These are phyloP conservation scores for Melanogrammus aeglefinus DNA, from an alignment of 2,797 vertebrate species.

Conservation along the genomic window DNA sequence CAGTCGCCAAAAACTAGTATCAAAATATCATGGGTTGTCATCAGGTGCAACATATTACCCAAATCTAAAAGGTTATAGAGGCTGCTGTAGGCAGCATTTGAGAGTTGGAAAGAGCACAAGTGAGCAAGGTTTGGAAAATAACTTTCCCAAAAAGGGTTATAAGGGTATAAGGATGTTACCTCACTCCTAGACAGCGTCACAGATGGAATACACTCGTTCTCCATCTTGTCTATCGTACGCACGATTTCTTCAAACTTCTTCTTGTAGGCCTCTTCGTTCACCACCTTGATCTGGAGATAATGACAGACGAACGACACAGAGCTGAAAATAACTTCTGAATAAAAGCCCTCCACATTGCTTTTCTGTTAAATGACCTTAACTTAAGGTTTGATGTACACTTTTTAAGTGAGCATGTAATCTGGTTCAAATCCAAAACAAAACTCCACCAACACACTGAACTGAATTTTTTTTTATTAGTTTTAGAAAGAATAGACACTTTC, in stretches of 20 bases:
- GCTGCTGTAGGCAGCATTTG: too few species aligned
- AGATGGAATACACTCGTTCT: conserved; percentile 96
- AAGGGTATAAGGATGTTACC: conserved; percentile 59
- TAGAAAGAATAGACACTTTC: not conserved
- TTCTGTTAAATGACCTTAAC: not conserved
- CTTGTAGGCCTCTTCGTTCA: conserved; percentile 83
- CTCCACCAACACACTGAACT: not conserved
- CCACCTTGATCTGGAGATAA: conserved; percentile 82
- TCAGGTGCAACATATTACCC: too few species aligned
- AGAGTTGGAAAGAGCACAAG: too few species aligned
- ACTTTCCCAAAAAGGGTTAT: not conserved
- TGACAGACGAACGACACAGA: conserved; percentile 1
- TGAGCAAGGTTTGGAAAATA: too few species aligned
- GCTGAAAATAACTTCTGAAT: not conserved
- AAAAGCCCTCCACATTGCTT: not conserved
- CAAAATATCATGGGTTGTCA: too few species aligned
- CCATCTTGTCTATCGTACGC: conserved; percentile 90
- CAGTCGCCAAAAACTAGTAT: too few species aligned
- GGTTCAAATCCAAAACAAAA: not conserved
- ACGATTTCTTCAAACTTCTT: conserved; percentile 92
- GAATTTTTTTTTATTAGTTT: not conserved
- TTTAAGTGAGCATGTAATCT: not conserved
- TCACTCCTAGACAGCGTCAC: conserved; percentile 83
- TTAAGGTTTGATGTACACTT: not conserved
- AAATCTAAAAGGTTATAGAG: too few species aligned